These are phyloP conservation scores for Polydrusus cervinus DNA, from an alignment of 2,888 invertebrate genomes.

Conservation along the genomic window DNA sequence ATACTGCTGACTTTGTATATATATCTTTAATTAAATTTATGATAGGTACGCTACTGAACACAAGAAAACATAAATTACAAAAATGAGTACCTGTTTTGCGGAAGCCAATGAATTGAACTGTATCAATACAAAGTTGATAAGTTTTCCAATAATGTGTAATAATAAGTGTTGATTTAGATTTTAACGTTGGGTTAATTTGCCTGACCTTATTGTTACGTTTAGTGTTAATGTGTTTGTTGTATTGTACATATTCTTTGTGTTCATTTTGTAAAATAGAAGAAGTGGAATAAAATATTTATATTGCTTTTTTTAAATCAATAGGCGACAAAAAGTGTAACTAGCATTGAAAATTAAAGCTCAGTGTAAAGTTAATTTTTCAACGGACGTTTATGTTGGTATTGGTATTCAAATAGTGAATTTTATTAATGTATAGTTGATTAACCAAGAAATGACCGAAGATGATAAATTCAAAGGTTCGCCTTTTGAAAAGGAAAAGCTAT, in stretches of 20 bases:
- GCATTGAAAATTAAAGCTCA: too few relatives aligned
- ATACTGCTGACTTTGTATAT: too few relatives aligned
- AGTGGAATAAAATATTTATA: too few relatives aligned
- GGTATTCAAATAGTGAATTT: too few relatives aligned
- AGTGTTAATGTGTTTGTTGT: too few relatives aligned
- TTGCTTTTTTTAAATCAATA: too few relatives aligned
- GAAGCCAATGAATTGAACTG: slow-evolving; percentile 2
- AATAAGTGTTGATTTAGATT: not conserved
- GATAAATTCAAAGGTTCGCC: not conserved
- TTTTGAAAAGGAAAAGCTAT: not conserved
- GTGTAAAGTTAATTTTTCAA: too few relatives aligned
- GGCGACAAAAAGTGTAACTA: too few relatives aligned
- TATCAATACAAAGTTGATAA: not conserved
- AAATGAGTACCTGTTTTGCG: not conserved
- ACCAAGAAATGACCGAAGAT: not conserved
- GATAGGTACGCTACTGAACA: not conserved
- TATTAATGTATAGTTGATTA: not conserved
- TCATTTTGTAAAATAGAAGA: too few relatives aligned
- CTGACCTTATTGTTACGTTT: too few relatives aligned
- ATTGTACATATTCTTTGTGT: too few relatives aligned
- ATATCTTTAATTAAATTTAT: not conserved
- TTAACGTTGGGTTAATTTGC: not conserved
- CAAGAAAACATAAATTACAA: not conserved
- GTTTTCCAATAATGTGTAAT: not conserved
- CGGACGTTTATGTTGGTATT: too few relatives aligned